Evolutionary conservation across 2,113 vertebrate species (phyloP).

Genomic region (Macquaria australasica): DNA sequence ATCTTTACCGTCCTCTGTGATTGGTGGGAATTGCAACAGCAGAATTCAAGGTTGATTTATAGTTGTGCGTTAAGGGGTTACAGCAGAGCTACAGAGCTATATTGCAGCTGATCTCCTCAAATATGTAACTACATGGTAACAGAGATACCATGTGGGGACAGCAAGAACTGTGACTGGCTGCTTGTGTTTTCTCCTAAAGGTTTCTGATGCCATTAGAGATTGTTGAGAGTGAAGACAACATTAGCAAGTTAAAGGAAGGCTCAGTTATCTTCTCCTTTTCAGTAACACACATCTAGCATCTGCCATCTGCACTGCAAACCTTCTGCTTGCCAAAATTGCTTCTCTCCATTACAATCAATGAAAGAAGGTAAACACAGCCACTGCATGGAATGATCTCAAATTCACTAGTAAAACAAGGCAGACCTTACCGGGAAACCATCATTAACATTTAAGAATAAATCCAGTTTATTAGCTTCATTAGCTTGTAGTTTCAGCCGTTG

Average conservation of each 20-base stretch:
- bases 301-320: neutral
- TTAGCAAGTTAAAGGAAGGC: neutral
- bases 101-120: neutral
- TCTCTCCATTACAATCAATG: neutral
- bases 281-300: neutral
- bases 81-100: neutral
- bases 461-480: neutral
- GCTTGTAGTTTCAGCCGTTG: neutral
- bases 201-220: neutral
- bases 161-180: neutral
- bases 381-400: too few species aligned
- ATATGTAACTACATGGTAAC: neutral
- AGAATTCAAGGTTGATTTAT: conserved; percentile 8
- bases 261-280: neutral
- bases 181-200: neutral
- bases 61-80: neutral
- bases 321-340: neutral
- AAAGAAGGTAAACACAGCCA: neutral
- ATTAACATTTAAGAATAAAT: neutral
- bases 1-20: conserved; percentile 1
- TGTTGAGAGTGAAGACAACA: neutral
- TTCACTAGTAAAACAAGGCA: too few species aligned
- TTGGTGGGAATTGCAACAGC: conserved; percentile 1
- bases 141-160: neutral
- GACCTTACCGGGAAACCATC: neutral